Conservation (phyloP, 2,797 vertebrate species). For the Lutjanus argentimaculatus region DNA sequence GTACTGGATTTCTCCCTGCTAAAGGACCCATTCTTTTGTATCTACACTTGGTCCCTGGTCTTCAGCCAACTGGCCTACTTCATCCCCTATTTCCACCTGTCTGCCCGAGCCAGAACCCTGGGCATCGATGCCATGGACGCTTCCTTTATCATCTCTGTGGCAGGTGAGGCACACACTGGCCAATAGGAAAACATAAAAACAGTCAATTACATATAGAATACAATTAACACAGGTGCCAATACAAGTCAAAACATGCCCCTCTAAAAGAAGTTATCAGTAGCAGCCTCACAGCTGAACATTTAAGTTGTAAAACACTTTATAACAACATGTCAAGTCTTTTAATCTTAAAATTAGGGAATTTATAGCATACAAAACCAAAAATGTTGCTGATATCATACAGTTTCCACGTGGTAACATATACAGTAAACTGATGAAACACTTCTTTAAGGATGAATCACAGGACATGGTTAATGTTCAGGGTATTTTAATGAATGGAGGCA, state of each 20-base stretch:
- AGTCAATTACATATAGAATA: too few relatives aligned
- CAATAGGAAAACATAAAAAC: too few relatives aligned
- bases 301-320: too few relatives aligned
- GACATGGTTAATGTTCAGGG: not conserved
- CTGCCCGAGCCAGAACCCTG: conserved; percentile 91
- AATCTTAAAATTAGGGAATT: too few relatives aligned
- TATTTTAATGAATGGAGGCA: not conserved
- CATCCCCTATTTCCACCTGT: conserved; percentile 93
- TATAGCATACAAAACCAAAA: too few relatives aligned
- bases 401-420: not conserved
- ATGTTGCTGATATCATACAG: not conserved
- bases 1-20: conserved; percentile 90
- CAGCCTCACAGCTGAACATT: too few relatives aligned
- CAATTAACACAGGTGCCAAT: too few relatives aligned
- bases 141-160: conserved; percentile 92
- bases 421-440: not conserved
- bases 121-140: conserved; percentile 92
- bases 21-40: conserved; percentile 92
- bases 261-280: too few relatives aligned
- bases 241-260: too few relatives aligned
- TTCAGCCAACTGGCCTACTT: conserved; percentile 96
- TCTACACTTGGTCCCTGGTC: conserved; percentile 94
- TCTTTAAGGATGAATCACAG: not conserved
- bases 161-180: conserved; percentile 86
- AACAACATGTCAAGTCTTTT: too few relatives aligned